Evolutionary conservation across 2,113 vertebrate genomes (phyloP).

Genomic region (Sciurus niger): DNA sequence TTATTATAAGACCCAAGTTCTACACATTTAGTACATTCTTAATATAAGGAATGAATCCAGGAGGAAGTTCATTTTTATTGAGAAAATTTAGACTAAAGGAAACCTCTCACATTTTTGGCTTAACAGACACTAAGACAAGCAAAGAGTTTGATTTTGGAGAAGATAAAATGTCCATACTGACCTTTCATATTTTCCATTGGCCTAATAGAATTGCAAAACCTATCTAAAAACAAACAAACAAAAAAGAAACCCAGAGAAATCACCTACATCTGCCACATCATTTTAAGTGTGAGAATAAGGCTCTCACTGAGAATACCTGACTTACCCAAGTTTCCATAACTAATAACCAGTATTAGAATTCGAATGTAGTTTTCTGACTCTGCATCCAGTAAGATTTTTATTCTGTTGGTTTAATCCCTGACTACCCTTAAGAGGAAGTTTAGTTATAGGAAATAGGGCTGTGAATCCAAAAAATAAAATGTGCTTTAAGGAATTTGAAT

Average conservation of each 20-base stretch:
- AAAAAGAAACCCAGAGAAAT: neutral
- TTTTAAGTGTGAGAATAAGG: neutral
- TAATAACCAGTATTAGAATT: neutral
- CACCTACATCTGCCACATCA: neutral
- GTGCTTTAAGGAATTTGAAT: neutral
- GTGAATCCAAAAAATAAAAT: neutral
- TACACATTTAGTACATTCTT: neutral
- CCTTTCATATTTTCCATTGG: neutral
- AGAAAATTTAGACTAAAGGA: slow-evolving; percentile 36
- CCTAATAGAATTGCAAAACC: neutral
- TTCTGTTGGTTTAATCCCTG: neutral
- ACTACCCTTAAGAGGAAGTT: neutral
- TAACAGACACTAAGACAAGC: neutral
- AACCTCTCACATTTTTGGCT: neutral
- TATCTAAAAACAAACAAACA: too few relatives aligned
- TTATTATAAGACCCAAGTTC: neutral
- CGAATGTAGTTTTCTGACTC: neutral
- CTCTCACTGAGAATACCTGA: neutral
- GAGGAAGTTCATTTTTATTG: neutral
- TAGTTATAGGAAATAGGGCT: neutral
- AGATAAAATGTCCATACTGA: neutral
- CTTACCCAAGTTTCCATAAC: neutral
- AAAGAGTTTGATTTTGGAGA: neutral
- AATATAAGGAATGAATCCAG: neutral
- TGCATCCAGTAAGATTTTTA: neutral